phyloP scores from a whole-genome alignment of 2,797 vertebrate species.

The Glyptemys insculpta region DNA sequence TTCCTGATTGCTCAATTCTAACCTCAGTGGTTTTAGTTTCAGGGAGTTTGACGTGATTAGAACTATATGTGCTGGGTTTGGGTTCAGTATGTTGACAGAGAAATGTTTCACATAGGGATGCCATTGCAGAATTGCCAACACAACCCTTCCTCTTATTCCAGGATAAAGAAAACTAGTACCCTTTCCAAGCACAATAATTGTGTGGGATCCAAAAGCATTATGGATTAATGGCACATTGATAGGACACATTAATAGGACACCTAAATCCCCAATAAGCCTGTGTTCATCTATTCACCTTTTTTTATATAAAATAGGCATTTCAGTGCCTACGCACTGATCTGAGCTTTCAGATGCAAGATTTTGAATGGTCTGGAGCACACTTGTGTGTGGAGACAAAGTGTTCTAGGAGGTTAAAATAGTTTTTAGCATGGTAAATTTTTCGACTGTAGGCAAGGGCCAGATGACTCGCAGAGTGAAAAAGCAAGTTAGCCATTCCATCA shows the following conservation, averaged over 20 bases:
- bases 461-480: background rate
- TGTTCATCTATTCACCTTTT: background rate
- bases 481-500: background rate
- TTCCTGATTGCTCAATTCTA: background rate
- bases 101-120: background rate
- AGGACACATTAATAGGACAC: background rate
- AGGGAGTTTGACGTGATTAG: background rate
- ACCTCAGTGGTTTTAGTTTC: background rate
- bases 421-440: too few species aligned
- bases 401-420: too few species aligned
- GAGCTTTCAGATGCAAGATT: background rate
- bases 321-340: background rate
- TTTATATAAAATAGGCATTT: background rate
- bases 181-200: slow-evolving; percentile 2
- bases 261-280: background rate
- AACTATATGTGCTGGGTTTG: background rate
- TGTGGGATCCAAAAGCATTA: background rate
- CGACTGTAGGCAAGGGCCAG: background rate
- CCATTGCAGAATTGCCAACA: background rate
- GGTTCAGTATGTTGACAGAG: background rate
- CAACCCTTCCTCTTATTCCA: slow-evolving; percentile 7
- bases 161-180: background rate
- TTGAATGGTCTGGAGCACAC: too few species aligned
- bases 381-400: too few species aligned
- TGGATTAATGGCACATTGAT: background rate